Evolutionary conservation across 2,888 invertebrate species (phyloP).

Genomic region (Laspeyria flexula): DNA sequence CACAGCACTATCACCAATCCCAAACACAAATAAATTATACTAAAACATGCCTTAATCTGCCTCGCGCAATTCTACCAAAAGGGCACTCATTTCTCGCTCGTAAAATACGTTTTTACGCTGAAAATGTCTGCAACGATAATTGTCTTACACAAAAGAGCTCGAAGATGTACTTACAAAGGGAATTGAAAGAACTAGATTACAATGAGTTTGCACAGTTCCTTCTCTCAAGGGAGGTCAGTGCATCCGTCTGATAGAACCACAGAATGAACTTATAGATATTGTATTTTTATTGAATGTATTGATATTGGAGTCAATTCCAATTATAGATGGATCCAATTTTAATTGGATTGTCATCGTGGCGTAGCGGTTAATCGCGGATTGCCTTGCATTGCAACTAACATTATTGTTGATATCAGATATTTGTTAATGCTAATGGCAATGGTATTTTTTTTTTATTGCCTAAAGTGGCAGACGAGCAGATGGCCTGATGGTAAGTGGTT

Average conservation of each 20-base stretch:
- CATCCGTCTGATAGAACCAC: slow-evolving; percentile 36
- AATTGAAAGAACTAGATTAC: slow-evolving; percentile 80
- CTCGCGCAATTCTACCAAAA: slow-evolving; percentile 35
- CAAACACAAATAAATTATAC: slow-evolving; percentile 29
- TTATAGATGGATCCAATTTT: too few species aligned
- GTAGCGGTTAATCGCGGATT: too few species aligned
- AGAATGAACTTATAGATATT: slow-evolving; percentile 35
- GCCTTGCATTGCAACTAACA: too few species aligned
- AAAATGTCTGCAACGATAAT: slow-evolving; percentile 73
- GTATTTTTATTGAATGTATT: slow-evolving; percentile 35
- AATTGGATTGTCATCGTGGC: too few species aligned
- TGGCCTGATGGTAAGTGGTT: too few species aligned
- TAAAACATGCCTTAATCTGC: slow-evolving; percentile 39
- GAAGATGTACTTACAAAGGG: slow-evolving; percentile 74
- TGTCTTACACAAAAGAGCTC: slow-evolving; percentile 77
- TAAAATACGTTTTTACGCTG: slow-evolving; percentile 72
- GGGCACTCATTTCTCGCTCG: slow-evolving; percentile 51
- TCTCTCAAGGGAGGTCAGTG: slow-evolving; percentile 34
- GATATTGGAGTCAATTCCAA: background rate
- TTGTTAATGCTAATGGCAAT: too few species aligned
- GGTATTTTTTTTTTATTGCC: too few species aligned
- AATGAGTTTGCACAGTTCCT: slow-evolving; percentile 52
- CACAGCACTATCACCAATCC: slow-evolving; percentile 17
- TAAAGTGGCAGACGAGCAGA: too few species aligned
- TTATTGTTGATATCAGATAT: too few species aligned